Conservation (phyloP, 2,888 invertebrate genomes). For the Keiferia lycopersicella region DNA sequence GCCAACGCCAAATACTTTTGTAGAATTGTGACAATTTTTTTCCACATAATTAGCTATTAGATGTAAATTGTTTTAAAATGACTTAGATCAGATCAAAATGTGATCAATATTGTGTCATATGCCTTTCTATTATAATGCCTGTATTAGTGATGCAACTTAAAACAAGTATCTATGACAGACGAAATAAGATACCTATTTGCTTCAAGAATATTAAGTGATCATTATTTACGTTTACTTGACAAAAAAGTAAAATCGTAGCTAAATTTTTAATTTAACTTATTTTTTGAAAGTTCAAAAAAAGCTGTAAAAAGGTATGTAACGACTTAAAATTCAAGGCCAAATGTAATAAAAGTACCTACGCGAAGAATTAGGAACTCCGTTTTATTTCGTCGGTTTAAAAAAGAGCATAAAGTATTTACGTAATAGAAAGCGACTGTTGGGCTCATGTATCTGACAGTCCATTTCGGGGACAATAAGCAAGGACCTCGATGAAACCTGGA, state of each 20-base stretch:
- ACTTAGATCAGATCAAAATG: slow-evolving; percentile 20
- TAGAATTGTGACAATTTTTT: not conserved
- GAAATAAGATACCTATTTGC: no score
- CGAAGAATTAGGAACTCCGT: no score
- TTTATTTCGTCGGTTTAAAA: no score
- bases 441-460: slow-evolving; percentile 48
- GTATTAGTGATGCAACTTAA: not conserved
- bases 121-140: slow-evolving; percentile 16
- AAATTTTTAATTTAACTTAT: no score
- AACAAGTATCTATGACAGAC: not conserved
- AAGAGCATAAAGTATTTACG: not conserved
- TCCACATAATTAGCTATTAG: no score
- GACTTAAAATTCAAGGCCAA: no score
- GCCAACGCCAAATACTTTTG: not conserved
- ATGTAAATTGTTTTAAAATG: slow-evolving; percentile 7
- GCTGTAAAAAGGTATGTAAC: no score
- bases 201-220: no score
- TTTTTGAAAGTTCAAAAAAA: no score
- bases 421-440: slow-evolving; percentile 24
- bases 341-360: no score
- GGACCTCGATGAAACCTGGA: slow-evolving; percentile 4
- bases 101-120: slow-evolving; percentile 39
- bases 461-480: slow-evolving; percentile 45
- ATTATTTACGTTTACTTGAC: no score
- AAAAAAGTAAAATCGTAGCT: no score